Evolutionary conservation across 1,140 invertebrate species (phyloP).

Genomic region (Megalopta genalis): DNA sequence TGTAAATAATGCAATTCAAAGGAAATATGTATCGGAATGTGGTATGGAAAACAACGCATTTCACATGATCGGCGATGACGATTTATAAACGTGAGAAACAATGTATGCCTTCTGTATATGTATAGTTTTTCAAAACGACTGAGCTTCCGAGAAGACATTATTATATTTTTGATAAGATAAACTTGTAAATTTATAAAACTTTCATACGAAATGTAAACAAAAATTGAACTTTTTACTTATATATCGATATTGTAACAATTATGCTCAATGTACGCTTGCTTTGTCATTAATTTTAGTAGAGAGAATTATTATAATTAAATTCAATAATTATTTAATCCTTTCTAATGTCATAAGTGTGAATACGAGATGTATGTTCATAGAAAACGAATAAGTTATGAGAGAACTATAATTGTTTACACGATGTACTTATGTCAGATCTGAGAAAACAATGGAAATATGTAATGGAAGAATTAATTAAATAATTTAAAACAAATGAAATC

Average conservation of each 20-base stretch:
- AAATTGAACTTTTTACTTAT: background rate
- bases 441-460: constrained; percentile 3
- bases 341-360: background rate
- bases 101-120: constrained; percentile 24
- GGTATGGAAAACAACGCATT: constrained; percentile 93
- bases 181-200: constrained; percentile 11
- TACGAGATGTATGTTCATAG: background rate
- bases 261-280: background rate
- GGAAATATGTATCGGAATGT: constrained; percentile 82
- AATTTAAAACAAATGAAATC: constrained; percentile 24
- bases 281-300: background rate
- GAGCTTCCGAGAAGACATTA: constrained; percentile 24
- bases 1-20: constrained; percentile 81
- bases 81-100: constrained; percentile 82
- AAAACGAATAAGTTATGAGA: background rate
- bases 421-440: background rate
- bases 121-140: constrained; percentile 18
- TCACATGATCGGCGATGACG: constrained; percentile 94
- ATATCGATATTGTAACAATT: background rate
- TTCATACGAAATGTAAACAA: background rate
- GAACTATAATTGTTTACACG: background rate
- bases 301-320: background rate
- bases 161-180: constrained; percentile 33
- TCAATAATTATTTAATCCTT: background rate
- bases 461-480: constrained; percentile 9